phyloP scores from a whole-genome alignment of 2,113 vertebrate species.

The Semicossyphus pulcher region DNA sequence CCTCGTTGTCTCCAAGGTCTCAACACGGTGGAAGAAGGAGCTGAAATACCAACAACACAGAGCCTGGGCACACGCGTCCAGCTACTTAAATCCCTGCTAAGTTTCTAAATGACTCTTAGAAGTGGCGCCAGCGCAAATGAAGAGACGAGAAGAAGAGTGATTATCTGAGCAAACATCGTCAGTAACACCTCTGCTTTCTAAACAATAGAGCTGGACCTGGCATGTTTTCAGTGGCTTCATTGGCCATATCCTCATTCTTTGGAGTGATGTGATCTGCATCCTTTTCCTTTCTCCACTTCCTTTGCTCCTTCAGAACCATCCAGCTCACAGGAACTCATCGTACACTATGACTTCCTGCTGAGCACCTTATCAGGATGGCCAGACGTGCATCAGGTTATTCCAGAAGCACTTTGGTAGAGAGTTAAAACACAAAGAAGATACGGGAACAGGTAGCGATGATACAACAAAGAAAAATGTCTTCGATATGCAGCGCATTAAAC shows the following conservation, averaged over 20 bases:
- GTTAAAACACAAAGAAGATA: slow-evolving; percentile 17
- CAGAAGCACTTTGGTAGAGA: slow-evolving; percentile 5
- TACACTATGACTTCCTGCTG: slow-evolving; percentile 88
- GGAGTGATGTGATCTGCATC: slow-evolving; percentile 68
- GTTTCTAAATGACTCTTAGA: slow-evolving; percentile 13
- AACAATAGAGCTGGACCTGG: background rate
- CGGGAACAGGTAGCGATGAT: too few relatives aligned
- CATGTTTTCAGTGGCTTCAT: slow-evolving; percentile 55
- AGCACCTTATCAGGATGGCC: slow-evolving; percentile 84
- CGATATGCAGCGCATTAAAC: too few relatives aligned
- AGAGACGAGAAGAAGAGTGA: background rate
- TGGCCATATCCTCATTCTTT: slow-evolving; percentile 70
- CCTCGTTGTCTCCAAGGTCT: slow-evolving; percentile 60
- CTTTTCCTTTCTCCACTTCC: slow-evolving; percentile 74
- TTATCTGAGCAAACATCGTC: background rate
- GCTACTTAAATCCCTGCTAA: slow-evolving; percentile 24
- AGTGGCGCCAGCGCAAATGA: slow-evolving; percentile 1
- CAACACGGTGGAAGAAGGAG: slow-evolving; percentile 43
- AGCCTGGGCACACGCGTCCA: slow-evolving; percentile 35
- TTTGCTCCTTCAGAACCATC: slow-evolving; percentile 64
- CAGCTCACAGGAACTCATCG: slow-evolving; percentile 85
- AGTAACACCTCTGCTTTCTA: slow-evolving; percentile 13
- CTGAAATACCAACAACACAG: slow-evolving; percentile 35
- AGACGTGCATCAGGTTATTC: slow-evolving; percentile 75
- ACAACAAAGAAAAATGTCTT: too few relatives aligned